Conservation (phyloP, 1,140 invertebrate species). For the Cydia strobilella region DNA sequence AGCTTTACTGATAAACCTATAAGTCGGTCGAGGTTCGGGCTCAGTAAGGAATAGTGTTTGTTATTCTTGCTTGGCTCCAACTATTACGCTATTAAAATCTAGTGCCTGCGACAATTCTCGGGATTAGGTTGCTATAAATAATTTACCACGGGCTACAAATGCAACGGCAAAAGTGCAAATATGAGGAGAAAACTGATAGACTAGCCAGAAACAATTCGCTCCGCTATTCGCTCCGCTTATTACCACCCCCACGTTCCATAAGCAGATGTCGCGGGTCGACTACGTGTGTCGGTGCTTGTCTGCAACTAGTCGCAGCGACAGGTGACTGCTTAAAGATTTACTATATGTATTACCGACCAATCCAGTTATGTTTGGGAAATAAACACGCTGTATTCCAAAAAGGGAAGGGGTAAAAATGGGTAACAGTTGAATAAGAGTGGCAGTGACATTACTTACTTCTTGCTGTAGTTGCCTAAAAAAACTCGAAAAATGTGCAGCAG, state of each 20-base stretch:
- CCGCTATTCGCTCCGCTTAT: neutral
- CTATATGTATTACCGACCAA: slow-evolving; percentile 10
- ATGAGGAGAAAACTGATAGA: neutral
- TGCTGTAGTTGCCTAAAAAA: neutral
- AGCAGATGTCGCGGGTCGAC: slow-evolving; percentile 16
- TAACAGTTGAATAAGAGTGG: neutral
- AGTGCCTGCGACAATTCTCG: no score
- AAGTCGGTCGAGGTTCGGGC: no score
- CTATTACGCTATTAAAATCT: no score
- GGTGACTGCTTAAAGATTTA: slow-evolving; percentile 15
- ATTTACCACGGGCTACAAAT: no score
- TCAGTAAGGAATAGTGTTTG: no score
- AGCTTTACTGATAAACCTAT: no score
- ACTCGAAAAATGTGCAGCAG: no score
- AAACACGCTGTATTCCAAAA: neutral
- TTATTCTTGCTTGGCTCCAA: neutral
- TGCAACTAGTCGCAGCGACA: slow-evolving; percentile 11
- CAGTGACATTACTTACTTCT: no score
- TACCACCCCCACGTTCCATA: neutral
- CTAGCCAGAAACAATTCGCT: neutral
- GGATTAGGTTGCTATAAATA: no score
- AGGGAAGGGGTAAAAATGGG: neutral
- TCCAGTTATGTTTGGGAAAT: slow-evolving; percentile 3
- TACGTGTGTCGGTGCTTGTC: slow-evolving; percentile 13
- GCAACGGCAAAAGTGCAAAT: no score